phyloP scores from a whole-genome alignment of 2,113 vertebrate species.

The Upupa epops region DNA sequence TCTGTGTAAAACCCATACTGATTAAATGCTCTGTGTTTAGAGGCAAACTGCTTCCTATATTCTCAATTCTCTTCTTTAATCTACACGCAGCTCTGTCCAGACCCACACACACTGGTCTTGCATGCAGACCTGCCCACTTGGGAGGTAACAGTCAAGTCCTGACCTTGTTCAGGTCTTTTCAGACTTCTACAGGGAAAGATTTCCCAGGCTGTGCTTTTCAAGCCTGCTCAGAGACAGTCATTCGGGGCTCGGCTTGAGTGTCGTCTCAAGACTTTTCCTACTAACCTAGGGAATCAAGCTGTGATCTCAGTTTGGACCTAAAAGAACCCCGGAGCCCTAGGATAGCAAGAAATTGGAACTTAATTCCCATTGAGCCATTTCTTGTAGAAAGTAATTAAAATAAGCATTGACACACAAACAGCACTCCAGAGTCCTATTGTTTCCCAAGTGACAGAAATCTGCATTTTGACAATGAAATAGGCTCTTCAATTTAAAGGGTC shows the following conservation, averaged over 20 bases:
- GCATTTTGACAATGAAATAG: slow-evolving; percentile 73
- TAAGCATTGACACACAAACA: slow-evolving; percentile 74
- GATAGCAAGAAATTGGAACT: slow-evolving; percentile 52
- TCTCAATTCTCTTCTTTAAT: not conserved
- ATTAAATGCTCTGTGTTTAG: not conserved
- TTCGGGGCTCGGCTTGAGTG: slow-evolving; percentile 16
- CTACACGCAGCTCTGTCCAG: not conserved
- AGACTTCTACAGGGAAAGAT: not conserved
- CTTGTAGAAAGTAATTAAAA: slow-evolving; percentile 75
- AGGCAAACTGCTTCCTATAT: too few species aligned
- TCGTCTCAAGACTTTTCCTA: not conserved
- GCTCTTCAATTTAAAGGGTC: slow-evolving; percentile 74
- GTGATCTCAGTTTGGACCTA: slow-evolving; percentile 33
- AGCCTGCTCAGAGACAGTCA: slow-evolving; percentile 8
- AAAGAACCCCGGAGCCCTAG: slow-evolving; percentile 20
- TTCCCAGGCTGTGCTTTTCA: slow-evolving; percentile 72
- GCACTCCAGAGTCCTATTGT: slow-evolving; percentile 68
- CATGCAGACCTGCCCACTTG: not conserved
- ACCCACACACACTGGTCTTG: not conserved
- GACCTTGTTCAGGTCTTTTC: not conserved
- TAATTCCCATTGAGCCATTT: slow-evolving; percentile 62
- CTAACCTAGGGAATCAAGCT: slow-evolving; percentile 22
- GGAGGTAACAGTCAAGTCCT: not conserved
- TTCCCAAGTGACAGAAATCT: slow-evolving; percentile 77
- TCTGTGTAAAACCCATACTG: not conserved